Evolutionary conservation across 2,113 vertebrate genomes (phyloP).

Genomic region (Xiphophorus hellerii): DNA sequence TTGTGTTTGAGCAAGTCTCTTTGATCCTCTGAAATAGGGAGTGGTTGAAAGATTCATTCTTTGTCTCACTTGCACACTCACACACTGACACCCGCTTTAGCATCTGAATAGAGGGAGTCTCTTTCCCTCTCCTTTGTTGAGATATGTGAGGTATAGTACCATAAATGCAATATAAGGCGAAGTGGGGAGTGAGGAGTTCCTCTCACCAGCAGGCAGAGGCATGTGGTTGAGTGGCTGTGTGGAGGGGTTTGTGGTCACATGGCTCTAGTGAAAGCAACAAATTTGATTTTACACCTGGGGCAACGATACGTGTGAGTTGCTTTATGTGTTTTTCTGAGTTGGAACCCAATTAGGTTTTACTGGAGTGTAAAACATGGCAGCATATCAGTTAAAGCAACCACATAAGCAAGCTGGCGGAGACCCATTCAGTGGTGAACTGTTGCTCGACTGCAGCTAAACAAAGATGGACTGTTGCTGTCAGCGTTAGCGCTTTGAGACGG

Average conservation of each 20-base stretch:
- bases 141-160: neutral
- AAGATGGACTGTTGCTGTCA: constrained; percentile 63
- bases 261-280: constrained; percentile 54
- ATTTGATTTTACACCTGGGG: constrained; percentile 69
- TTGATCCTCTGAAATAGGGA: constrained; percentile 60
- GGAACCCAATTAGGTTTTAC: constrained; percentile 73
- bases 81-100: constrained; percentile 24
- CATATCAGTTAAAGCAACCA: constrained; percentile 62
- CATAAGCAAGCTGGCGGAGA: constrained; percentile 52
- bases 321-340: constrained; percentile 69
- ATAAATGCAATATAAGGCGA: constrained; percentile 28
- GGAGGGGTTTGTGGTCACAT: constrained; percentile 53
- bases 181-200: constrained; percentile 30
- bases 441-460: constrained; percentile 55
- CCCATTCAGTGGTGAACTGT: constrained; percentile 51
- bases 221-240: constrained; percentile 40
- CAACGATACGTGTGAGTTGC: constrained; percentile 55
- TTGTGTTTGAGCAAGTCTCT: constrained; percentile 41
- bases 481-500: constrained; percentile 56
- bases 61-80: constrained; percentile 23
- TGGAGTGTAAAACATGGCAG: constrained; percentile 72
- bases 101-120: constrained; percentile 10
- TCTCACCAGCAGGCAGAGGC: constrained; percentile 34
- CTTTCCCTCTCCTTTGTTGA: constrained; percentile 1
- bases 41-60: constrained; percentile 53